Percentiles rank a stretch among this genome's conserved stretches.
phyloP scores from a whole-genome alignment of 2,888 invertebrate genomes.

The Taphrorychus bicolor region DNA sequence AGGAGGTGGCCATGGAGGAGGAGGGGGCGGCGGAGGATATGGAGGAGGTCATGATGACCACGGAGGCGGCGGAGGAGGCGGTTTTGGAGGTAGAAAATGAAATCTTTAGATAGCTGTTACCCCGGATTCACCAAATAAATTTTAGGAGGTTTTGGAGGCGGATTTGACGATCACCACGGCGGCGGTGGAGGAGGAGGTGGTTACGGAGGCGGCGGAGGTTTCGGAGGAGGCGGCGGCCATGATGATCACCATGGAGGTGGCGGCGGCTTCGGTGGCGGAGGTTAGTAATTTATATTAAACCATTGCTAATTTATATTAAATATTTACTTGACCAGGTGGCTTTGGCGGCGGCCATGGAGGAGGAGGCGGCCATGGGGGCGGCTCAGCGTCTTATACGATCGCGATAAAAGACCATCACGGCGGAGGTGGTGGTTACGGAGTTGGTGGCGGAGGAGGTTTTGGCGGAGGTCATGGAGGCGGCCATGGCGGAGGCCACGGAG shows the following conservation, averaged over 20 bases:
- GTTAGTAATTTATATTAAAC: too few species aligned
- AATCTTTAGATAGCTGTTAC: too few species aligned
- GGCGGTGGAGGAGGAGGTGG: constrained; percentile 28
- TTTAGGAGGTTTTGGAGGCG: too few species aligned
- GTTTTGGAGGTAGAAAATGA: constrained; percentile 22
- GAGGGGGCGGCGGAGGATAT: constrained; percentile 27
- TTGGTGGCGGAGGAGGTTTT: constrained; percentile 33
- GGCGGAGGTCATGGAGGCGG: constrained; percentile 41
- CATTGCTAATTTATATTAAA: not conserved
- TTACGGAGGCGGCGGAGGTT: too few species aligned
- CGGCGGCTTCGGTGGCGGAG: constrained; percentile 31
- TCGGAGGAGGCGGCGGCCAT: constrained; percentile 17
- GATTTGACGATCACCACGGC: constrained; percentile 25
- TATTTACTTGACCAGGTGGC: too few species aligned
- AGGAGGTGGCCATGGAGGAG: constrained; percentile 16
- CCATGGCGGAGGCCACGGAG: constrained; percentile 20
- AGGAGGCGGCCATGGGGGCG: constrained; percentile 29
- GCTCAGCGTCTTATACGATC: constrained; percentile 10
- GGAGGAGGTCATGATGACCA: constrained; percentile 27
- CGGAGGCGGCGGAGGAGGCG: constrained; percentile 30
- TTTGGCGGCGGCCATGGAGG: constrained; percentile 17
- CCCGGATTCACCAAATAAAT: too few species aligned
- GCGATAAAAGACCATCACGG: constrained; percentile 21
- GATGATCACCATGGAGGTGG: constrained; percentile 32
- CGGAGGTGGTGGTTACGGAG: constrained; percentile 32